phyloP scores from a whole-genome alignment of 2,797 vertebrate genomes.

The Orientallactaga sibirica region DNA sequence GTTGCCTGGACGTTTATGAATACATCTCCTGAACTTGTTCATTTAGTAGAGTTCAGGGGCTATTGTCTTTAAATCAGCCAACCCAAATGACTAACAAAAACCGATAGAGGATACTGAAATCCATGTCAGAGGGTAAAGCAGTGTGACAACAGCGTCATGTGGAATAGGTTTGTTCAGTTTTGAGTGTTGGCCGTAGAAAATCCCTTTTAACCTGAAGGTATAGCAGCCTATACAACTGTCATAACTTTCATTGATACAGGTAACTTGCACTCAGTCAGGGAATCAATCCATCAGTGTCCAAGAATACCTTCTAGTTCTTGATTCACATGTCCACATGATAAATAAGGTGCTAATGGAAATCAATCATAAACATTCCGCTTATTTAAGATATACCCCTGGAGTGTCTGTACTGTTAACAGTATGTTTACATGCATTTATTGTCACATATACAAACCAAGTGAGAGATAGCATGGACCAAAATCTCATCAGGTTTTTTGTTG shows the following conservation, averaged over 20 bases:
- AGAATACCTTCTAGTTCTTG: constrained; percentile 51
- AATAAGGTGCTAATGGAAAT: constrained; percentile 65
- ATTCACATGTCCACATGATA: constrained; percentile 53
- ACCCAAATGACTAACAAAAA: background rate
- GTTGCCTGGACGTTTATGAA: background rate
- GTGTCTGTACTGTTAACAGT: background rate
- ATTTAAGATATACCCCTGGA: constrained; percentile 24
- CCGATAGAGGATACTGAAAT: constrained; percentile 4
- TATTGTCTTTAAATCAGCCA: constrained; percentile 60
- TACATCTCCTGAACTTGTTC: constrained; percentile 51
- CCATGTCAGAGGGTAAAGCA: background rate
- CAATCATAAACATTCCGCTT: constrained; percentile 47
- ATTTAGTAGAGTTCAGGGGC: background rate
- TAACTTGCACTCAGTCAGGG: constrained; percentile 34
- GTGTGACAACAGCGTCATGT: constrained; percentile 32
- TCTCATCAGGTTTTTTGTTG: background rate
- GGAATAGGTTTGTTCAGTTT: constrained; percentile 11
- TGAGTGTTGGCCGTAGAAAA: background rate
- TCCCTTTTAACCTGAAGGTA: background rate
- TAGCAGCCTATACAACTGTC: background rate
- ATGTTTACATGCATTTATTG: background rate
- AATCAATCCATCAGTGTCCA: background rate
- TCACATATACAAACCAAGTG: constrained; percentile 33
- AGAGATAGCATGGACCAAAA: background rate
- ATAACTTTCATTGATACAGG: constrained; percentile 36